Percentiles rank a stretch among this genome's conserved stretches.
Evolutionary conservation across 2,888 invertebrate species (phyloP).

Genomic region (Perithous albicinctus): DNA sequence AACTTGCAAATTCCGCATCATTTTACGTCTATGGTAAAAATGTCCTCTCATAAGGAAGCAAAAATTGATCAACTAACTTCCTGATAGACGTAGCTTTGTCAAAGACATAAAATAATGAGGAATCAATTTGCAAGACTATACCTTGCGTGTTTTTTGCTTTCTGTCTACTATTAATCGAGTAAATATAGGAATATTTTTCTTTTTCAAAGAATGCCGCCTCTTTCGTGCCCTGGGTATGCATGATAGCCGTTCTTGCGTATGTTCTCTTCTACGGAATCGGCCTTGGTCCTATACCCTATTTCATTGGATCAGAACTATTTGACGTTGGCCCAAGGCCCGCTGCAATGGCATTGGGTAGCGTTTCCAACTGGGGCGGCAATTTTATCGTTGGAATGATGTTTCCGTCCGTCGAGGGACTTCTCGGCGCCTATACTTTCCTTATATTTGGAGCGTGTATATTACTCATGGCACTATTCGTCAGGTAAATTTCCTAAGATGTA

Average conservation of each 20-base stretch:
- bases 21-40: no score
- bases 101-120: no score
- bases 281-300: slow-evolving; percentile 94
- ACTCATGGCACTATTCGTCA: slow-evolving; percentile 87
- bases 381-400: slow-evolving; percentile 94
- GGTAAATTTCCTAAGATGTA: slow-evolving; percentile 83
- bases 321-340: slow-evolving; percentile 93
- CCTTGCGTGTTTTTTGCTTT: not conserved
- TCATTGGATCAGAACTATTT: slow-evolving; percentile 94
- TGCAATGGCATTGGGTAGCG: slow-evolving; percentile 94
- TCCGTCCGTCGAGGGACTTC: slow-evolving; percentile 87
- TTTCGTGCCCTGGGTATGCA: slow-evolving; percentile 91
- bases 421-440: slow-evolving; percentile 92
- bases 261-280: slow-evolving; percentile 94
- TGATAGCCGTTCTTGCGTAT: slow-evolving; percentile 90
- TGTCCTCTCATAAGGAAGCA: no score
- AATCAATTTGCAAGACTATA: not conserved
- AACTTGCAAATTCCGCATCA: no score
- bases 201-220: slow-evolving; percentile 86
- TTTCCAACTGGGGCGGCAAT: slow-evolving; percentile 95
- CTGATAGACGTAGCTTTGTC: no score
- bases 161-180: not conserved
- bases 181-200: slow-evolving; percentile 9
- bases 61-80: no score
- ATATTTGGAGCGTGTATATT: slow-evolving; percentile 88